Conservation (phyloP, 2,888 invertebrate species). For the Pandemis cinnamomeana region DNA sequence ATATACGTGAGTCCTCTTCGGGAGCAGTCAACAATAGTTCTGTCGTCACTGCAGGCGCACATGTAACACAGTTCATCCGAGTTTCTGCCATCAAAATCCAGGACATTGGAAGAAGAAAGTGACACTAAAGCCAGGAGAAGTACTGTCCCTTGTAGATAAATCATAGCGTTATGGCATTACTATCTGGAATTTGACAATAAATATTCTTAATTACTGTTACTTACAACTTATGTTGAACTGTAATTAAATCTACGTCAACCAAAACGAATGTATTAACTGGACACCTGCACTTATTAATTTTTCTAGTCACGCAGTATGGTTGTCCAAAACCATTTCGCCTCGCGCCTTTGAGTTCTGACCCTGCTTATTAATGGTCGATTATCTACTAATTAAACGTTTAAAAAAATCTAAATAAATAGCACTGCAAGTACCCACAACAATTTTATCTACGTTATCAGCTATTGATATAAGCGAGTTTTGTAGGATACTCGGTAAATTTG, state of each 20-base stretch:
- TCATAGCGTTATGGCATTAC: slow-evolving; percentile 76
- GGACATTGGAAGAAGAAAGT: slow-evolving; percentile 53
- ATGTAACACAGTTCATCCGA: slow-evolving; percentile 65
- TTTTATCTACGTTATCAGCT: slow-evolving; percentile 79
- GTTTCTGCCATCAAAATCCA: slow-evolving; percentile 63
- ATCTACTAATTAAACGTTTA: slow-evolving; percentile 37
- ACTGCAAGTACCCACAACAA: slow-evolving; percentile 64
- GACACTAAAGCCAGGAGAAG: slow-evolving; percentile 57
- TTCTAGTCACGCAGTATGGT: slow-evolving; percentile 61
- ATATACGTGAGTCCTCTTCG: slow-evolving; percentile 72
- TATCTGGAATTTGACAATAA: slow-evolving; percentile 61
- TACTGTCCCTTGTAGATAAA: slow-evolving; percentile 53
- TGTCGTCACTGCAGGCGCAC: slow-evolving; percentile 68
- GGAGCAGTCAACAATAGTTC: slow-evolving; percentile 71
- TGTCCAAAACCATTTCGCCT: background rate
- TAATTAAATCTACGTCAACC: background rate
- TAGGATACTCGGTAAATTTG: slow-evolving; percentile 68
- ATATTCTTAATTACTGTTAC: slow-evolving; percentile 26
- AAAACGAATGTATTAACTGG: slow-evolving; percentile 33
- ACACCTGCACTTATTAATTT: slow-evolving; percentile 58
- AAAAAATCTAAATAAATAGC: slow-evolving; percentile 50
- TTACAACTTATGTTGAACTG: background rate
- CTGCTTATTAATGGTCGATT: background rate
- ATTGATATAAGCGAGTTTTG: slow-evolving; percentile 72
- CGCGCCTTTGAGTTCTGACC: slow-evolving; percentile 6